A percentile compares a stretch with the other conserved stretches of the same genome.
phyloP scores from a whole-genome alignment of 2,113 vertebrate genomes.

The Daphoenositta chrysoptera region DNA sequence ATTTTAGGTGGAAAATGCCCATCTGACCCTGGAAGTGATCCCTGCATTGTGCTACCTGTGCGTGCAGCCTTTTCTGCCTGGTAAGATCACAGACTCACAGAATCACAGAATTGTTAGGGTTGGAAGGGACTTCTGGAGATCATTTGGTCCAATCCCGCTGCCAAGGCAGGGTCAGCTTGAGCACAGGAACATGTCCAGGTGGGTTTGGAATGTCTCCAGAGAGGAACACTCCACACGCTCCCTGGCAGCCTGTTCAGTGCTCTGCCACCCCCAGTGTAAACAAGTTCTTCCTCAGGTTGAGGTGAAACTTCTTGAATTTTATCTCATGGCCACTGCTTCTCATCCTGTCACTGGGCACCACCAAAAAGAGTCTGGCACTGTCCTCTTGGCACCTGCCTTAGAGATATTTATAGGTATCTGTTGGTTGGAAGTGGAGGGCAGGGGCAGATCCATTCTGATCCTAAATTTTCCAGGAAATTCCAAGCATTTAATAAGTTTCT shows the following conservation, averaged over 20 bases:
- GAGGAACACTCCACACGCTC: rapidly evolving
- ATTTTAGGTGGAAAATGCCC: background rate
- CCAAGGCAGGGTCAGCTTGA: background rate
- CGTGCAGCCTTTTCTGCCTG: background rate
- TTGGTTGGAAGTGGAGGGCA: background rate
- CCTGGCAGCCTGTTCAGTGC: background rate
- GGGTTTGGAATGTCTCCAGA: background rate
- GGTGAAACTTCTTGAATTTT: background rate
- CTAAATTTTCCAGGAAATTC: background rate
- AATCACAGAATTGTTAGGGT: background rate
- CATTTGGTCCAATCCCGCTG: background rate
- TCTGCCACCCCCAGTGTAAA: background rate
- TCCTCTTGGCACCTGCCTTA: background rate
- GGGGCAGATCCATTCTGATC: background rate
- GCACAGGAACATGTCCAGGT: too few species aligned
- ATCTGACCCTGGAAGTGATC: background rate
- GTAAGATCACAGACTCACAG: background rate
- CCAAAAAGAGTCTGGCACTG: background rate
- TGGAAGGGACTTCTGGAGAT: background rate
- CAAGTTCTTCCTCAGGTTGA: background rate
- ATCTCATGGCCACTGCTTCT: background rate
- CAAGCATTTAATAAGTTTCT: background rate
- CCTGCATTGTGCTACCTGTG: background rate
- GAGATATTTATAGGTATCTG: background rate
- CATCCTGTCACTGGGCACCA: background rate